Evolutionary conservation across 2,888 invertebrate species (phyloP).

Genomic region (Scaptomyza polygonia): DNA sequence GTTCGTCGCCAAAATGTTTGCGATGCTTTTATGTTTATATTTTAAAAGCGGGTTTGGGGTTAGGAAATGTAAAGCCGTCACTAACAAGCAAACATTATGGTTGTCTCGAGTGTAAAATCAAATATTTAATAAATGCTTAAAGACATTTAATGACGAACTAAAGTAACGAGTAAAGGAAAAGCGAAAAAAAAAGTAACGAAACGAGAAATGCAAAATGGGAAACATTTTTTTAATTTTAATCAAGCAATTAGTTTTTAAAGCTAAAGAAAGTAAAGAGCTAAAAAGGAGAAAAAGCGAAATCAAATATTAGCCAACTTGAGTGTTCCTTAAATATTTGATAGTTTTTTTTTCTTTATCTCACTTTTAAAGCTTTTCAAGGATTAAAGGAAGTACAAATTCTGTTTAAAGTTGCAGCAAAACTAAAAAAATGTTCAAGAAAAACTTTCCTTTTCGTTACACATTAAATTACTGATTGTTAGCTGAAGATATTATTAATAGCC

Average conservation of each 20-base stretch:
- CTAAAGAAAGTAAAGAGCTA: too few species aligned
- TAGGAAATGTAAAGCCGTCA: background rate
- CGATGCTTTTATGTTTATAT: slow-evolving; percentile 9
- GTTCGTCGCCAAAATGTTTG: slow-evolving; percentile 14
- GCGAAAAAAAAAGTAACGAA: background rate
- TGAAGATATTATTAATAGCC: too few species aligned
- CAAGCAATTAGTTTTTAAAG: background rate
- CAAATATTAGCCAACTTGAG: too few species aligned
- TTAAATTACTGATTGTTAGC: too few species aligned
- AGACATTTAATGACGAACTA: background rate
- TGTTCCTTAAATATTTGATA: too few species aligned
- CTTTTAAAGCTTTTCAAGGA: too few species aligned
- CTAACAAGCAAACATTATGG: slow-evolving; percentile 11
- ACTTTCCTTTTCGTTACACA: too few species aligned
- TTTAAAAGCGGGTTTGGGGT: background rate
- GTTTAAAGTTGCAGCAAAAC: too few species aligned
- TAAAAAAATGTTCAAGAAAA: too few species aligned
- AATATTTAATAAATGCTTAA: background rate
- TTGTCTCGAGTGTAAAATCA: slow-evolving; percentile 1
- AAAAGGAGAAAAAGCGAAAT: too few species aligned
- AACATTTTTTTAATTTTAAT: background rate
- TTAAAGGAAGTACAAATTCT: too few species aligned
- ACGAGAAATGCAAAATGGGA: background rate
- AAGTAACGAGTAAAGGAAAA: background rate
- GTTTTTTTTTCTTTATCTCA: too few species aligned